Evolutionary conservation across 2,888 invertebrate genomes (phyloP).

Genomic region (Pinctada fucata): DNA sequence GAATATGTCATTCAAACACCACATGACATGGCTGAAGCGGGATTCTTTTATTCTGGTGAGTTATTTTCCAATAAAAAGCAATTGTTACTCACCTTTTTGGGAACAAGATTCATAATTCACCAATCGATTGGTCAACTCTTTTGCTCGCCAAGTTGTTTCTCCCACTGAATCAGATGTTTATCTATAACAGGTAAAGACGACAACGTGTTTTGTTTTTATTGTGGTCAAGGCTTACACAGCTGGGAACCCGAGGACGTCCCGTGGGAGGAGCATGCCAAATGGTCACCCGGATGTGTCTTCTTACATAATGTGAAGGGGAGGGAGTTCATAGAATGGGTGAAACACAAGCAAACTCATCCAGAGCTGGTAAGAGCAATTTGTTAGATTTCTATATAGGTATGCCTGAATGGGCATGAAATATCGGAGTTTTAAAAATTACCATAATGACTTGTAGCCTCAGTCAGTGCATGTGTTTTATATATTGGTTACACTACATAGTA

Average conservation of each 20-base stretch:
- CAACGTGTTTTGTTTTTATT: conserved; percentile 16
- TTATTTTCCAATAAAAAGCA: too few species aligned
- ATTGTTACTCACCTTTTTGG: too few species aligned
- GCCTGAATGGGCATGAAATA: too few species aligned
- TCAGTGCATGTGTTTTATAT: too few species aligned
- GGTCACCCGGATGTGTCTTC: conserved; percentile 17
- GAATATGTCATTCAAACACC: conserved; percentile 87
- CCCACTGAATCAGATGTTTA: too few species aligned
- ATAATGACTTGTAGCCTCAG: too few species aligned
- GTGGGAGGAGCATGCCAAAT: conserved; percentile 16
- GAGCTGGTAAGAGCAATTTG: background rate
- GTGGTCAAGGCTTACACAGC: conserved; percentile 10
- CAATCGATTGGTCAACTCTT: background rate
- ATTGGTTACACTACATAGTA: too few species aligned
- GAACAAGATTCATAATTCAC: background rate
- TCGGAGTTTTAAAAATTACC: too few species aligned
- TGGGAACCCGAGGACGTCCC: conserved; percentile 14
- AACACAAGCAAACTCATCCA: background rate
- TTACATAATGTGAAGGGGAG: conserved; percentile 5
- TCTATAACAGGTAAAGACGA: background rate
- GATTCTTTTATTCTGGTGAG: conserved; percentile 91
- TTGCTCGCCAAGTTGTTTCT: background rate
- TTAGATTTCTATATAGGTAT: too few species aligned
- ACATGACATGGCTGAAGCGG: conserved; percentile 89
- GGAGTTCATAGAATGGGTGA: conserved; percentile 4